Conservation (phyloP, 2,888 invertebrate species). For the Rhodophaea formosa region DNA sequence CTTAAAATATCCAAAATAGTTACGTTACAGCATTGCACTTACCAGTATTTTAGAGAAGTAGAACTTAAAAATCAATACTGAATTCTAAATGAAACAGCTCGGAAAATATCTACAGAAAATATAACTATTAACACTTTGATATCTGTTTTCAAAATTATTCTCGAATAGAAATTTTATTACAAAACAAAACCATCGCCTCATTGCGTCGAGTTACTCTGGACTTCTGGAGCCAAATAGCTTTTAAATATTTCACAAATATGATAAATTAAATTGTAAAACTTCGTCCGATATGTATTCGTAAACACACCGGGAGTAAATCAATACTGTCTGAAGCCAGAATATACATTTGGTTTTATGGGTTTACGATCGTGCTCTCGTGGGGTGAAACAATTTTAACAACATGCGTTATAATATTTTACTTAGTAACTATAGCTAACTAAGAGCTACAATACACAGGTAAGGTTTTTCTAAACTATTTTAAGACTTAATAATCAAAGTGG, state of each 20-base stretch:
- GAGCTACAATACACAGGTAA: too few species aligned
- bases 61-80: too few species aligned
- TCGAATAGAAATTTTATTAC: constrained; percentile 8
- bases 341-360: constrained; percentile 63
- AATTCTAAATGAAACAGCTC: too few species aligned
- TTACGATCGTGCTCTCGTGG: constrained; percentile 66
- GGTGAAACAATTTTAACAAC: constrained; percentile 52
- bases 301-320: constrained; percentile 71
- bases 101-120: too few species aligned
- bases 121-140: too few species aligned
- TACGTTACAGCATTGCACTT: too few species aligned
- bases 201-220: constrained; percentile 45
- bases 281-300: constrained; percentile 65
- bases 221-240: constrained; percentile 42
- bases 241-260: constrained; percentile 49
- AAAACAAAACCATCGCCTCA: constrained; percentile 40
- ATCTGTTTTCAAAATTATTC: neutral
- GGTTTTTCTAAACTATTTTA: too few species aligned
- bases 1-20: too few species aligned
- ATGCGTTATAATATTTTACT: constrained; percentile 26
- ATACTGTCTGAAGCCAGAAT: constrained; percentile 50
- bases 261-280: constrained; percentile 56
- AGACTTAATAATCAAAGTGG: too few species aligned
- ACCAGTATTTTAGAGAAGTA: too few species aligned
- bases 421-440: neutral